phyloP scores from a whole-genome alignment of 2,888 invertebrate species.

The Drosophila algonquin region DNA sequence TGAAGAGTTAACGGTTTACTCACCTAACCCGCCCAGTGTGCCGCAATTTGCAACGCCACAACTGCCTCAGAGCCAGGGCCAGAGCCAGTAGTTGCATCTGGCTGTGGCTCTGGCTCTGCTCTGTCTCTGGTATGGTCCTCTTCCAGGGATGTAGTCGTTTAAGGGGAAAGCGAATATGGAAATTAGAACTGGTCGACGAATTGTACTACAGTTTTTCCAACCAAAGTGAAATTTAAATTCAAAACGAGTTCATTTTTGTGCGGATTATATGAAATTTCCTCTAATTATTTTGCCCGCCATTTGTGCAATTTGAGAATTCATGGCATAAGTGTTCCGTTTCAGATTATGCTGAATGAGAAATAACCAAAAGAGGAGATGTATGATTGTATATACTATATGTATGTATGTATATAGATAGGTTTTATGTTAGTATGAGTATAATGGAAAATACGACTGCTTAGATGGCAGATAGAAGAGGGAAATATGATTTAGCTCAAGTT shows the following conservation, averaged over 20 bases:
- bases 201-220: constrained; percentile 22
- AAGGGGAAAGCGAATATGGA: constrained; percentile 18
- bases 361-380: not conserved
- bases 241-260: constrained; percentile 31
- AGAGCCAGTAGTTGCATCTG: constrained; percentile 47
- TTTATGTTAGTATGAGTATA: not conserved
- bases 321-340: not conserved
- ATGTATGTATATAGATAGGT: too few species aligned
- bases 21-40: constrained; percentile 40
- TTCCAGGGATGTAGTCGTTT: constrained; percentile 1
- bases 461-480: constrained; percentile 12
- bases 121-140: not conserved
- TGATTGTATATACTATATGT: too few species aligned
- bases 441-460: constrained; percentile 1
- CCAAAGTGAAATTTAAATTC: constrained; percentile 31
- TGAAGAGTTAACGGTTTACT: constrained; percentile 50
- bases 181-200: constrained; percentile 24
- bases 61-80: constrained; percentile 24
- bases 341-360: constrained; percentile 38
- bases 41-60: constrained; percentile 51
- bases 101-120: not conserved
- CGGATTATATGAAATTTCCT: constrained; percentile 35
- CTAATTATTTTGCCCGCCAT: constrained; percentile 43
- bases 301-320: constrained; percentile 19
- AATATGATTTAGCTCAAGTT: constrained; percentile 25